Evolutionary conservation across 2,113 vertebrate genomes (phyloP).

Genomic region (Ascaphus truei): DNA sequence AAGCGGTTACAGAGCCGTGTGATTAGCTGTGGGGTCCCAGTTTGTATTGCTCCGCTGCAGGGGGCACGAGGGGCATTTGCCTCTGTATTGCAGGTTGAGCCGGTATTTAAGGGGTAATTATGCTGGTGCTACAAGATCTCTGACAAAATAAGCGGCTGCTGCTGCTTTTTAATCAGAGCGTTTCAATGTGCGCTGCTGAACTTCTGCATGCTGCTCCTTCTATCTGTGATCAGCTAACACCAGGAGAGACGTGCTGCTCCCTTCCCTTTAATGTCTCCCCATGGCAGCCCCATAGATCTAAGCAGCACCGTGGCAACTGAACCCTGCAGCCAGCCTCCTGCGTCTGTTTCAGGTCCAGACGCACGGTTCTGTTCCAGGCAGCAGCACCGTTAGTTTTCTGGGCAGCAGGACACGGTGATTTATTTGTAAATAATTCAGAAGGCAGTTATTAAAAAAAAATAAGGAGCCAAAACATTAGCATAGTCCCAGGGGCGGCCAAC

Average conservation of each 20-base stretch:
- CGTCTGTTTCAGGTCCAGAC: neutral
- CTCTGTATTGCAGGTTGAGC: no score
- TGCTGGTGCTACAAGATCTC: neutral
- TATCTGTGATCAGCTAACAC: slow-evolving; percentile 28
- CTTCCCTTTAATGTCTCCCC: slow-evolving; percentile 23
- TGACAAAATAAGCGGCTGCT: neutral
- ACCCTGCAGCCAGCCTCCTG: neutral
- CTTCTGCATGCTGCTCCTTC: slow-evolving; percentile 19
- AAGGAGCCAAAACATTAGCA: no score
- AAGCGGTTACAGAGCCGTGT: no score
- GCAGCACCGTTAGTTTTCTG: neutral
- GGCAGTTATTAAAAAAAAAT: no score
- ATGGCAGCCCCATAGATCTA: slow-evolving; percentile 13
- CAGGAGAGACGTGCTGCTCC: slow-evolving; percentile 11
- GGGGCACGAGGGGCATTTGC: no score
- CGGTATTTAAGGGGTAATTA: no score
- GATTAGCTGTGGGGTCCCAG: no score
- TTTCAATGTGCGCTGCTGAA: slow-evolving; percentile 13
- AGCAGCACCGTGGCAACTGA: slow-evolving; percentile 1
- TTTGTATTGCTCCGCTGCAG: no score
- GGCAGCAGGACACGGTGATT: neutral
- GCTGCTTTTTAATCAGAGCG: neutral
- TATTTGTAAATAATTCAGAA: neutral
- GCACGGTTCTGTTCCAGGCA: slow-evolving; percentile 1
- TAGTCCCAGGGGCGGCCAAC: no score